Evolutionary conservation across 2,797 vertebrate genomes (phyloP).

Genomic region (Schizothorax lantsangensis): DNA sequence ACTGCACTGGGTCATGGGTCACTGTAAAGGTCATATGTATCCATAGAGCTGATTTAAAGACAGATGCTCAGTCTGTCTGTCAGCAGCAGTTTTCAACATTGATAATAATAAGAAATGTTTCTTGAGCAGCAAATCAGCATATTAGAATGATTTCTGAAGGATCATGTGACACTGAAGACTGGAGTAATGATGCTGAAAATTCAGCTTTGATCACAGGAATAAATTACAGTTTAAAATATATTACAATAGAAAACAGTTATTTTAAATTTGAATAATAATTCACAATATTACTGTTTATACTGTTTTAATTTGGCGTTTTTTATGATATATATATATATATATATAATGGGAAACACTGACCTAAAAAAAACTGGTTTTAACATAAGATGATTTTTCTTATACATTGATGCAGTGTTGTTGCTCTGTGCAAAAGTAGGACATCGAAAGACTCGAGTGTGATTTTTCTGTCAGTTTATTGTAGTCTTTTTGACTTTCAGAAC

Average conservation of each 20-base stretch:
- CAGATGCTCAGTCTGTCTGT: not conserved
- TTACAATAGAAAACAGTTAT: too few species aligned
- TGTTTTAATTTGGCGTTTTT: too few species aligned
- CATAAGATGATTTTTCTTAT: not conserved
- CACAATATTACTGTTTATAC: too few species aligned
- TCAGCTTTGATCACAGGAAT: too few species aligned
- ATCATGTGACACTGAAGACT: not conserved
- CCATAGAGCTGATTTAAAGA: not conserved
- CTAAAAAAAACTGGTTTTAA: not conserved
- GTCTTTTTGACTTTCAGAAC: constrained; percentile 6
- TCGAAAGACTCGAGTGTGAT: not conserved
- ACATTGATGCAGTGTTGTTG: not conserved
- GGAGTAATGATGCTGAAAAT: too few species aligned
- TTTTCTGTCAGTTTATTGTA: not conserved
- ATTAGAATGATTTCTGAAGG: not conserved
- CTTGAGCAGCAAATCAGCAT: not conserved
- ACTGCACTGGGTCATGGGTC: not conserved
- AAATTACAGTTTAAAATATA: too few species aligned
- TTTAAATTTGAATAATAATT: too few species aligned
- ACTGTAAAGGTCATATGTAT: not conserved
- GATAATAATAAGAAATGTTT: not conserved
- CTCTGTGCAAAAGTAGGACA: not conserved
- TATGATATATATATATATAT: too few species aligned
- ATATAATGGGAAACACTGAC: not conserved
- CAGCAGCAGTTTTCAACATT: not conserved